phyloP scores from a whole-genome alignment of 2,113 vertebrate genomes.

The Centropus unirufus region DNA sequence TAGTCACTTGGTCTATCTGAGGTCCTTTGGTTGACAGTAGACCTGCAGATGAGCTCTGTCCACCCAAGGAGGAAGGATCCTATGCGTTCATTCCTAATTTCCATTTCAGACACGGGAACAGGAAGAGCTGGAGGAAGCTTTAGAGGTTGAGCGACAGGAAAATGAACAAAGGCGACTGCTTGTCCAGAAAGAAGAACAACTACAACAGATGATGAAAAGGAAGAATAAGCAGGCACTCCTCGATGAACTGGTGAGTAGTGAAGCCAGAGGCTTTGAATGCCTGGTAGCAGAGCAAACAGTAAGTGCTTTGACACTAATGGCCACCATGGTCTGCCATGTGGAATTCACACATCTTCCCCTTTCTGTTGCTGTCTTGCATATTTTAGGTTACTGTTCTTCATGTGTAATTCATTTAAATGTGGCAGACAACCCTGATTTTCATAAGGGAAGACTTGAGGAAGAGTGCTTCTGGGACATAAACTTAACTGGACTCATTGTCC shows the following conservation, averaged over 20 bases:
- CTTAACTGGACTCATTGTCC: neutral
- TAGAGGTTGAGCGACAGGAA: constrained; percentile 89
- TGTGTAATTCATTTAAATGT: neutral
- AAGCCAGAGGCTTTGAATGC: neutral
- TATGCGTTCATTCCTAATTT: neutral
- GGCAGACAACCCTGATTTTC: neutral
- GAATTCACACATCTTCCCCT: neutral
- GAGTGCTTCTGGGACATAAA: neutral
- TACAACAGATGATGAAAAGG: constrained; percentile 90
- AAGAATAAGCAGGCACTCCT: constrained; percentile 96
- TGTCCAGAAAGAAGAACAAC: constrained; percentile 90
- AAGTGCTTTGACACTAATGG: neutral
- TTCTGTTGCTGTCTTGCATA: neutral
- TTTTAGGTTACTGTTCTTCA: neutral
- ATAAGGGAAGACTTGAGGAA: neutral
- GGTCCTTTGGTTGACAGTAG: neutral
- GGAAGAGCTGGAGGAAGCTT: constrained; percentile 93
- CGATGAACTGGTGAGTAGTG: constrained; percentile 90
- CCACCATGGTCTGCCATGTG: neutral
- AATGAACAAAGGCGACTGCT: constrained; percentile 86
- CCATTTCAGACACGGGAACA: constrained; percentile 90
- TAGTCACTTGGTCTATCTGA: neutral
- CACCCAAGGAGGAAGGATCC: neutral
- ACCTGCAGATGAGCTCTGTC: neutral
- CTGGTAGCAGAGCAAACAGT: neutral